Evolutionary conservation across 2,113 vertebrate species (phyloP), one percentile per base, ranked within the genome.

Genomic region (Brachyhypopomus occidentalis): DNA sequence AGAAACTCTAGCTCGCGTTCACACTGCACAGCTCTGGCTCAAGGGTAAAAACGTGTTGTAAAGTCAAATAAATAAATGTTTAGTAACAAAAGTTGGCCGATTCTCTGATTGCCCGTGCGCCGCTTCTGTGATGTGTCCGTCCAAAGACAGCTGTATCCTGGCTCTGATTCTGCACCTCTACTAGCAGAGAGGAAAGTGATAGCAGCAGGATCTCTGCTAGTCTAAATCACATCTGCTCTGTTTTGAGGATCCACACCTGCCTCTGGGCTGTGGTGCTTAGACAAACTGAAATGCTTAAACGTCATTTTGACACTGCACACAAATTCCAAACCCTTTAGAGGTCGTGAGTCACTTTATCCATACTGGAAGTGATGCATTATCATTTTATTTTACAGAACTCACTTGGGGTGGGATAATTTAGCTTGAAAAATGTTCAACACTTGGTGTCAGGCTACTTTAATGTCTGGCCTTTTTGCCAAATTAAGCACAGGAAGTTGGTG

Each of bases 101-200:
- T 52, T 23, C 34, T 71, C 59, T 66, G 79, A 80, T 69, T 36
- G 55, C 38, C 60, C 67, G 8, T 25, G 23, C 36, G 22, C 23
- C 45, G 20, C n/a, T 14, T 36, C 8, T 76, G 23, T 9, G 38
- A 38, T 8, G 58, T 70, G 34, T 20, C 17, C 16, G 14, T 69
- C 52, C 72, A 45, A 70, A 70, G 25, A 75, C 67, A 75, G 63
- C 80, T 70, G 62, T 30, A 22, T 56, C 36, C 20, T 48, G 34
- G 74, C 74, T 38, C 25, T 59, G 16, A 64, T 9, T 70, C 14
- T 25, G 75, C 45, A n/a, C 56, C 60, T 75, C 48, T 16, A 23
- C 48, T 66, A n/a, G 16, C 9, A 41, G 45, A 56, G 19, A 3
- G 11, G 45, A 52, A 38, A 55, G 56, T 27, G 30, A 72, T n/a